Base-by-base conservation (phyloP, 1,140 invertebrate species). In the Paracyclopina nana region DNA sequence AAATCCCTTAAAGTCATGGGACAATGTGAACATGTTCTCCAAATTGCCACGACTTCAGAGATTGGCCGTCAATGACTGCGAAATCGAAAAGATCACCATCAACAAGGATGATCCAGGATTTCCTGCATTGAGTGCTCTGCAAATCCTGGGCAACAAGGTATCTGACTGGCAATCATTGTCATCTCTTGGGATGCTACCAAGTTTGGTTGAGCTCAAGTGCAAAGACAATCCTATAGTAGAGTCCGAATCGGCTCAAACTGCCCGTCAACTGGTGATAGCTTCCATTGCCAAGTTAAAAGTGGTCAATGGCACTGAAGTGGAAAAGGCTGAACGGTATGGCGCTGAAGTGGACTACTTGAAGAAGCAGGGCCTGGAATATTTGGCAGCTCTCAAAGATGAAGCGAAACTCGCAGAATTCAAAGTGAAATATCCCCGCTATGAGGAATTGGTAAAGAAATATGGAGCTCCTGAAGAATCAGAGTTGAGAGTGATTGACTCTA, bases 311-410 rank as follows among this genome's bases (percentile, higher is more conserved):
- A 46, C 38, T n/a, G 50, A 52, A 24, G 43, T 52, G 6, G 12
- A 22, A n/a, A 18, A 38, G 3, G 16, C 20, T 12, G 50, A 52
- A 26, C 38, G 50, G 16, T 24, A 50, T n/a, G 31, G 50, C 12
- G 38, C 50, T 3, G 50, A 52, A 22, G 16, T 52, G 4, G 50
- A 52, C 22, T 43, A 52, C 25, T 44, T 14, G n/a, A 52, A 52
- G 43, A 42, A 22, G 24, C 27, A 4, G 25, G 50, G 50, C 3
- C 22, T 44, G 22, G 50, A 42, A 4, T 52, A 52, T 25, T 24
- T 52, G 4, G 14, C 18, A 31, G 50, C 34, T 26, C 6, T 50
- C 5, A 43, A 25, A 42, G 26, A 46, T 4, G 38, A 26, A n/a
- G 38, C 38, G 14, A 26, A 11, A 2, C 9, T 20, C 2, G 3